phyloP scores from a whole-genome alignment of 1,140 invertebrate species.

The Oedothorax gibbosus region DNA sequence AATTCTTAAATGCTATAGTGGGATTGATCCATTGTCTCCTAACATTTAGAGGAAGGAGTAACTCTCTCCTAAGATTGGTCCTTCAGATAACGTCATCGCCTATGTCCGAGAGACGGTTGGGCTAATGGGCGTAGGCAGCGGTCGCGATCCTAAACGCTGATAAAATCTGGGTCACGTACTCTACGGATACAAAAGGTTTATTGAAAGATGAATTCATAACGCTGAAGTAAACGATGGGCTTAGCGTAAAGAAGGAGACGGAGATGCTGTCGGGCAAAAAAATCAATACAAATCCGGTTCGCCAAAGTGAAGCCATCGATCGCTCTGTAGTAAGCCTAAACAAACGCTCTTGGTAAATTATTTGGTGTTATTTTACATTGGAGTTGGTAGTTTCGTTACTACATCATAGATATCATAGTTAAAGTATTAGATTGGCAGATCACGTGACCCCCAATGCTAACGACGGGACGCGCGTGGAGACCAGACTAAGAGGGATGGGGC shows the following conservation, averaged over 20 bases:
- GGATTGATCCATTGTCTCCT: background rate
- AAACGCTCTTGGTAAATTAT: background rate
- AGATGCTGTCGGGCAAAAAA: background rate
- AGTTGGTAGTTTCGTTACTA: too few relatives aligned
- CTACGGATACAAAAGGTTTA: slow-evolving; percentile 24
- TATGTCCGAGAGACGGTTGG: slow-evolving; percentile 16
- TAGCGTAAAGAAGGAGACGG: background rate
- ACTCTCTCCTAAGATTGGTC: slow-evolving; percentile 2
- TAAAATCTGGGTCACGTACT: slow-evolving; percentile 34
- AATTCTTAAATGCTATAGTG: background rate
- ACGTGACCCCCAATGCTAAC: too few relatives aligned
- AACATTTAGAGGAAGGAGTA: slow-evolving; percentile 6
- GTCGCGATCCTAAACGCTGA: slow-evolving; percentile 17
- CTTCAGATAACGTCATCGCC: slow-evolving; percentile 21
- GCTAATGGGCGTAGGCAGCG: slow-evolving; percentile 19
- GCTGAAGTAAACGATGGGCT: background rate
- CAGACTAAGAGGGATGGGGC: too few relatives aligned
- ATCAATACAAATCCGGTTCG: background rate
- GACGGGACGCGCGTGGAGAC: too few relatives aligned
- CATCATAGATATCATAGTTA: too few relatives aligned
- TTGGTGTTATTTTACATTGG: too few relatives aligned
- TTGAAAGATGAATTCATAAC: slow-evolving; percentile 28
- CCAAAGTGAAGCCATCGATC: background rate
- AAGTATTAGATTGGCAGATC: too few relatives aligned
- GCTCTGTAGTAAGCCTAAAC: background rate